These are phyloP conservation scores for Nemotelus pantherinus DNA, from an alignment of 2,888 invertebrate genomes.

Conservation along the genomic window DNA sequence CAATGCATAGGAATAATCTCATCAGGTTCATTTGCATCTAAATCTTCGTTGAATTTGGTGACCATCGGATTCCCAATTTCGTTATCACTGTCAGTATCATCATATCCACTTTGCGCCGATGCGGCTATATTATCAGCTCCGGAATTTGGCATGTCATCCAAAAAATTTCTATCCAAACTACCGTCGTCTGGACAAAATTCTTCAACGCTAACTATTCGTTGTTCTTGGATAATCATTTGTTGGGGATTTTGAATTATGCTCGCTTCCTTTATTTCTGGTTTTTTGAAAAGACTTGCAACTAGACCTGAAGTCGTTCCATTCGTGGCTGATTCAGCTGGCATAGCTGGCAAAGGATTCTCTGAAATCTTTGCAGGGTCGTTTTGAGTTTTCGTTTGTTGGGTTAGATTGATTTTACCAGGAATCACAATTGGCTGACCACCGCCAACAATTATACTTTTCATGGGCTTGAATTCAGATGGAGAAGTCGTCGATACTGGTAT, in stretches of 20 bases:
- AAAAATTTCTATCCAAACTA: conserved; percentile 78
- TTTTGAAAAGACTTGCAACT: conserved; percentile 44
- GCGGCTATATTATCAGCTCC: conserved; percentile 52
- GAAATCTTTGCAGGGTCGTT: conserved; percentile 6
- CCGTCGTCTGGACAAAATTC: conserved; percentile 80
- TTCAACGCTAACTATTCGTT: conserved; percentile 69
- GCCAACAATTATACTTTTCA: conserved; percentile 53
- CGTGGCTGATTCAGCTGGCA: conserved; percentile 6
- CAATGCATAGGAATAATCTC: conserved; percentile 40
- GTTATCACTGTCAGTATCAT: conserved; percentile 70
- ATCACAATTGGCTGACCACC: conserved; percentile 53
- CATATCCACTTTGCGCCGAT: conserved; percentile 3
- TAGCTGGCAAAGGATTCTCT: conserved; percentile 1
- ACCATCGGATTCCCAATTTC: conserved; percentile 81
- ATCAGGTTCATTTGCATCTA: conserved; percentile 52
- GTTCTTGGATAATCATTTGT: conserved; percentile 32
- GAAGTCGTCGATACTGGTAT: conserved; percentile 8
- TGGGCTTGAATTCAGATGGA: conserved; percentile 45
- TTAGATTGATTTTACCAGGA: conserved; percentile 50
- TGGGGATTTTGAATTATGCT: conserved; percentile 9
- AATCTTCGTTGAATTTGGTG: conserved; percentile 85
- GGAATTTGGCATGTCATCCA: conserved; percentile 71
- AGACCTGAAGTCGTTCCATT: conserved; percentile 37
- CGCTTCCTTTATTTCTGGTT: conserved; percentile 45
- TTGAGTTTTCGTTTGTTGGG: conserved; percentile 44